Conservation (phyloP, 2,888 invertebrate species). For the Allygus modestus region DNA sequence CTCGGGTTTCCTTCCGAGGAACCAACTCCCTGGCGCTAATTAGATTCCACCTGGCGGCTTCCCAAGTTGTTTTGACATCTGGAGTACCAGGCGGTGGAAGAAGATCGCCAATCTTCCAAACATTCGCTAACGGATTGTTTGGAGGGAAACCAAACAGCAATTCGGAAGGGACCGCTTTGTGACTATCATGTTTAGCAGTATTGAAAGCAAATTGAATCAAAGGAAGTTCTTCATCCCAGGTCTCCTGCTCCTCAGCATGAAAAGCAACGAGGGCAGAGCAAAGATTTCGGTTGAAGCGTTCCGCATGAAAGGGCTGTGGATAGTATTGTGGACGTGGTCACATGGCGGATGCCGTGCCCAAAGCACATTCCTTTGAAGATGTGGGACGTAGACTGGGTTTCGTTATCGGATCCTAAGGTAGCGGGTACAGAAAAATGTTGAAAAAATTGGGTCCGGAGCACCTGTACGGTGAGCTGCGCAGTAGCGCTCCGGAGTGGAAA, state of each 20-base stretch:
- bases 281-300: conserved; percentile 39
- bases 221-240: conserved; percentile 23
- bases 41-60: too few species aligned
- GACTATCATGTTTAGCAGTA: too few species aligned
- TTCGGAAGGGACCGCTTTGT: conserved; percentile 15
- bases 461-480: background rate
- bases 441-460: conserved; percentile 2
- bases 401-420: conserved; percentile 51
- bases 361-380: conserved; percentile 47
- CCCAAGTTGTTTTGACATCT: too few species aligned
- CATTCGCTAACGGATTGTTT: background rate
- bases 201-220: background rate
- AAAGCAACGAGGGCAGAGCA: conserved; percentile 36
- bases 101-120: too few species aligned
- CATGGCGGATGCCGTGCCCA: conserved; percentile 21
- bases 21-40: too few species aligned
- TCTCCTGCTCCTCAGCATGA: conserved; percentile 3
- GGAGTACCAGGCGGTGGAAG: too few species aligned
- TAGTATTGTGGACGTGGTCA: conserved; percentile 36
- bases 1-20: too few species aligned
- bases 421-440: conserved; percentile 48
- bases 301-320: conserved; percentile 44
- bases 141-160: conserved; percentile 36
- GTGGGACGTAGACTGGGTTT: conserved; percentile 44
- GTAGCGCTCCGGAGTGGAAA: conserved; percentile 47